phyloP scores from a whole-genome alignment of 2,113 vertebrate species.

The Serinus canaria region DNA sequence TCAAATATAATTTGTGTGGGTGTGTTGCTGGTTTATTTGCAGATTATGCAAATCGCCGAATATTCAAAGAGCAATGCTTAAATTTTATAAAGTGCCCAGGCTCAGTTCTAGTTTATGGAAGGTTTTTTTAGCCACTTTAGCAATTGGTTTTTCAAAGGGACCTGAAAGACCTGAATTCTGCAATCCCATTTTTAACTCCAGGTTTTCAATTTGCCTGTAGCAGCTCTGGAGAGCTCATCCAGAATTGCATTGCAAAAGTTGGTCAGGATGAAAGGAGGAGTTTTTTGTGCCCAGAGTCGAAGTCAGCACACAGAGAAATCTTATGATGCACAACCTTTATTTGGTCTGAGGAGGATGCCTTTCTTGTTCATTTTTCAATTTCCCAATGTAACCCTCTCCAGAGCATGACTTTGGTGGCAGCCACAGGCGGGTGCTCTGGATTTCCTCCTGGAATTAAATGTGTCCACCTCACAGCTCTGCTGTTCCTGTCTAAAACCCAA shows the following conservation, averaged over 20 bases:
- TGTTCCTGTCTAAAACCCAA: not conserved
- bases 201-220: not conserved
- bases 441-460: not conserved
- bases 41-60: not conserved
- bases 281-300: not conserved
- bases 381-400: not conserved
- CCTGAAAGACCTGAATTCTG: not conserved
- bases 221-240: not conserved
- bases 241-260: not conserved
- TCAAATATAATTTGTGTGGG: not conserved
- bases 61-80: not conserved
- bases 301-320: not conserved
- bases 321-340: not conserved
- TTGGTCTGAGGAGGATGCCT: not conserved
- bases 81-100: not conserved
- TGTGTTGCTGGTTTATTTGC: not conserved
- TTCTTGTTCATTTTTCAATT: not conserved
- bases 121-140: not conserved
- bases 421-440: not conserved
- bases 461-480: not conserved
- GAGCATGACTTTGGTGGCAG: not conserved
- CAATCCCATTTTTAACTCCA: not conserved
- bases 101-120: not conserved
- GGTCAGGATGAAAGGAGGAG: not conserved
- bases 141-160: not conserved